Conservation (phyloP, 2,113 vertebrate genomes). For the Phrynosoma platyrhinos region DNA sequence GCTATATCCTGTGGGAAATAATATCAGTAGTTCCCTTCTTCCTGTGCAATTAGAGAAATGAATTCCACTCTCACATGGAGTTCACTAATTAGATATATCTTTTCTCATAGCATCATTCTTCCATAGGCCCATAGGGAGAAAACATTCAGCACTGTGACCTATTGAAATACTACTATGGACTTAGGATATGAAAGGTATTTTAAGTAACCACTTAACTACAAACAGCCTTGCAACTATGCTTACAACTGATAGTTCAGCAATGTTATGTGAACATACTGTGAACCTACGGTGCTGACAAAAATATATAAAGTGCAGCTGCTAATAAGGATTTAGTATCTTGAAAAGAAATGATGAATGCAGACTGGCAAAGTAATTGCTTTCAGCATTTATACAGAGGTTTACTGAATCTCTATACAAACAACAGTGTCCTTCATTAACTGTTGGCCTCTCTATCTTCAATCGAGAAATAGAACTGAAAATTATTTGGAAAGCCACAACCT, state of each 20-base stretch:
- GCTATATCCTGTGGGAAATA: too few relatives aligned
- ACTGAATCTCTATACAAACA: conserved; percentile 61
- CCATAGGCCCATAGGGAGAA: not conserved
- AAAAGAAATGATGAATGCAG: conserved; percentile 31
- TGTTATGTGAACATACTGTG: not conserved
- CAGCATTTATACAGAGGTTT: conserved; percentile 41
- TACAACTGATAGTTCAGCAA: not conserved
- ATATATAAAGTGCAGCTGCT: conserved; percentile 39
- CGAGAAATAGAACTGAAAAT: conserved; percentile 68
- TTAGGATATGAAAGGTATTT: not conserved
- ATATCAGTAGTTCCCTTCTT: not conserved
- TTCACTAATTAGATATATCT: not conserved
- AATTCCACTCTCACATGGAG: not conserved
- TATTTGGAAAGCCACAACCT: conserved; percentile 71
- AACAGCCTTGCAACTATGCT: conserved; percentile 5
- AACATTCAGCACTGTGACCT: not conserved
- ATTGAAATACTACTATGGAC: not conserved
- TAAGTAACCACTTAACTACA: not conserved
- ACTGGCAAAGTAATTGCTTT: conserved; percentile 59
- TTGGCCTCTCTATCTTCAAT: conserved; percentile 64
- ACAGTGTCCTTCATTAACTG: conserved; percentile 68
- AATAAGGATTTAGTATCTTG: conserved; percentile 59
- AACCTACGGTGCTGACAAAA: conserved; percentile 35
- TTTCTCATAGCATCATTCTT: not conserved
- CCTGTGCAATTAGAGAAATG: not conserved